Percentiles rank a stretch among this genome's conserved stretches.
Conservation (phyloP, 1,140 invertebrate genomes). For the Zaprionus vittiger region DNA sequence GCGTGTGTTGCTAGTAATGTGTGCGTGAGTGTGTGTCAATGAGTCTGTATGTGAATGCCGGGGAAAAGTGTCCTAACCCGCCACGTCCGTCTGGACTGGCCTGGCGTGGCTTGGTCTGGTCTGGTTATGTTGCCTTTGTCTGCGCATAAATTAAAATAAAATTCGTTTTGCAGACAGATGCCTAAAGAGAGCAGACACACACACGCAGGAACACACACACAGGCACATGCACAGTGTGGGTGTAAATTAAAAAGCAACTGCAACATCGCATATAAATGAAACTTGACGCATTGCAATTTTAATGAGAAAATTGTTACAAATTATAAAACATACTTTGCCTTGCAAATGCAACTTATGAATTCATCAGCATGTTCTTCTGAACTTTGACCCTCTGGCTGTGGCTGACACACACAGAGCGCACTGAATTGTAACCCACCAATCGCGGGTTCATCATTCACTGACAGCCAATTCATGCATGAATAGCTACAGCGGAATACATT, state of each 20-base stretch:
- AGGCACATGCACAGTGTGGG: not conserved
- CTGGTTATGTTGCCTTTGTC: slow-evolving; percentile 60
- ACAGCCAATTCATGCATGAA: slow-evolving; percentile 41
- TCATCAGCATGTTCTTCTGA: not conserved
- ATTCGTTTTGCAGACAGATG: slow-evolving; percentile 48
- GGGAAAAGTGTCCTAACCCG: slow-evolving; percentile 1
- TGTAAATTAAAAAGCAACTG: slow-evolving; percentile 41
- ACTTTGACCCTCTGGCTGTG: slow-evolving; percentile 5
- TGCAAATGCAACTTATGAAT: slow-evolving; percentile 21
- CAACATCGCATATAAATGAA: slow-evolving; percentile 41
- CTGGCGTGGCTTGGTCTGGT: slow-evolving; percentile 51
- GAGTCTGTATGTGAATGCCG: slow-evolving; percentile 29
- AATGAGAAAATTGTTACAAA: slow-evolving; percentile 21
- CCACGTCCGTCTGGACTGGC: slow-evolving; percentile 1
- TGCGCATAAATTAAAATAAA: slow-evolving; percentile 74
- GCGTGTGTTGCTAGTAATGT: slow-evolving; percentile 17
- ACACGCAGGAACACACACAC: no score
- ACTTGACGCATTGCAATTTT: slow-evolving; percentile 49
- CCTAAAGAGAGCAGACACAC: slow-evolving; percentile 20
- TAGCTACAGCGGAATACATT: slow-evolving; percentile 5
- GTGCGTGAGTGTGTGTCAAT: slow-evolving; percentile 32
- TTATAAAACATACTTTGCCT: slow-evolving; percentile 1
- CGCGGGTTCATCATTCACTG: slow-evolving; percentile 32
- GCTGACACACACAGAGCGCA: not conserved
- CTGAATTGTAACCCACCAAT: slow-evolving; percentile 20